Evolutionary conservation across 2,888 invertebrate species (phyloP), one percentile per base, ranked within the genome.

Genomic region (Cheilosia vernalis): DNA sequence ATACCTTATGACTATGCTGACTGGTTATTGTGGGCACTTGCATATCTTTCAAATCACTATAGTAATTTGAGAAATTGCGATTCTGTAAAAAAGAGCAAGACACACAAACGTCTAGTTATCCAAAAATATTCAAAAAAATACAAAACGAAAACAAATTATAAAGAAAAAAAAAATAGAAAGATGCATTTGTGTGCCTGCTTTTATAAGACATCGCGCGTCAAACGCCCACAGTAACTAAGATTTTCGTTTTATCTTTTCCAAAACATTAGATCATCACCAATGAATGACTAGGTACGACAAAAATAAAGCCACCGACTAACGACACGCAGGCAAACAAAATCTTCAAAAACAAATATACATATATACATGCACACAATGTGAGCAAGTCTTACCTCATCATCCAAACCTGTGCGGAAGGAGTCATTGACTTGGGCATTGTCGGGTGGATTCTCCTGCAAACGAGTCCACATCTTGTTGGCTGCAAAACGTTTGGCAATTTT

Each of bases 401-500:
- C 91, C 56, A 91, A 94, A 84, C 95, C 97, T 90, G 96, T 95
- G 88, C 95, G 96, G 66, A 95, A 94, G 47, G 94, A 93, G 55
- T 91, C 90, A 85, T 87, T 88, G 60, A 93, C 91, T 90, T 94
- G 94, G 90, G 94, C 94, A 10, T 94, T 93, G 89, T 96, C 96
- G 10, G 95, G 93, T 0, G 96, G 96, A 89, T 95, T 93, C 87
- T 97, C 96, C 90, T 97, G 96, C 82, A 98, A 92, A 47, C 95
- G 94, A 88, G 96, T 95, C 96, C 96, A 96, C 98, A 99, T 98
- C 91, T 97, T 96, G 90, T 97, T 96, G 2, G 99, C 99, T 0
- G 99, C 98, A 91, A 97, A 95, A n/a, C 98, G 94, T 92, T 99
- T 99, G 3, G 99, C 98, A 64, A 98, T 93, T 92, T 99, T 99